phyloP scores from a whole-genome alignment of 2,888 invertebrate genomes.

The Stegophylla sp. region DNA sequence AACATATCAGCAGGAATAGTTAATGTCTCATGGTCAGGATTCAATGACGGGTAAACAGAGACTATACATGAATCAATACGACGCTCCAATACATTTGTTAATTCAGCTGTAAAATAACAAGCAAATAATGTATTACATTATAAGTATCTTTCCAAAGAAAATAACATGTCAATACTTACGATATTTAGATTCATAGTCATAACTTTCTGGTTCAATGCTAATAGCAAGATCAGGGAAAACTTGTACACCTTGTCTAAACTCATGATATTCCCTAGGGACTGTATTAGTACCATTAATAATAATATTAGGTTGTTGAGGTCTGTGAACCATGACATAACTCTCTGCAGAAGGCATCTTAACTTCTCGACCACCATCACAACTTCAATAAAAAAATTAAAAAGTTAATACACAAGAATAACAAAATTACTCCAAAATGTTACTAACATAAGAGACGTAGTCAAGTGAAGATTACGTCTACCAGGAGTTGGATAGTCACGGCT shows the following conservation, averaged over 20 bases:
- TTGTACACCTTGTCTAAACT: slow-evolving; percentile 83
- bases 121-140: slow-evolving; percentile 8
- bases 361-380: slow-evolving; percentile 78
- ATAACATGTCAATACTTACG: slow-evolving; percentile 39
- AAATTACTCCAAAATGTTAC: slow-evolving; percentile 62
- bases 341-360: slow-evolving; percentile 79
- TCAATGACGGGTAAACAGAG: slow-evolving; percentile 91
- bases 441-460: slow-evolving; percentile 81
- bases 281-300: slow-evolving; percentile 81
- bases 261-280: slow-evolving; percentile 83
- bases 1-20: slow-evolving; percentile 79
- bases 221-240: slow-evolving; percentile 88
- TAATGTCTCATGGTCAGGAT: slow-evolving; percentile 93
- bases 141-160: background rate
- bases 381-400: slow-evolving; percentile 63
- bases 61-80: slow-evolving; percentile 92
- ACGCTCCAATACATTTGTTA: slow-evolving; percentile 67
- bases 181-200: slow-evolving; percentile 57
- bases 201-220: slow-evolving; percentile 67
- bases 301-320: slow-evolving; percentile 84
- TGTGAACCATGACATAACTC: slow-evolving; percentile 85
- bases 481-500: slow-evolving; percentile 92
- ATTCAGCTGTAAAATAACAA: slow-evolving; percentile 63
- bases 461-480: slow-evolving; percentile 84
- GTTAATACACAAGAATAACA: background rate